Base-by-base conservation (phyloP, 2,888 invertebrate species). In the Volucella bombylans region DNA sequence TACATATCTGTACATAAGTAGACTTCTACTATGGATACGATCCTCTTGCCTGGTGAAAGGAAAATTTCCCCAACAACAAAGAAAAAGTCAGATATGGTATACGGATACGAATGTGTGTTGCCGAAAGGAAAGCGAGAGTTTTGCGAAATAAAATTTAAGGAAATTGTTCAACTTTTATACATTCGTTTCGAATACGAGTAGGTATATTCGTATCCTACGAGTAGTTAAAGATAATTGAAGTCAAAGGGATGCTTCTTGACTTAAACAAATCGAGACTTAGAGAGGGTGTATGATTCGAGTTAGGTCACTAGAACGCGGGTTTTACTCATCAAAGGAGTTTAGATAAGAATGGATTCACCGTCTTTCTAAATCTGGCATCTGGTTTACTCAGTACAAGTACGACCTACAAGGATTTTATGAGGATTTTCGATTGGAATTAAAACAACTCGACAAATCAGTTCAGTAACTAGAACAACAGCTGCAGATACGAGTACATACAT, bases 41-140 rank as follows among this genome's bases (percentile, higher is more conserved):
- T 31, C 31, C 31, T 85, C 85, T 72, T 77, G 85, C 77, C 76
- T 57, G 55, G 57, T 72, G 85, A 85, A 85, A 81, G 76, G 85
- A 81, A 85, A 77, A 81, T 80, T 72, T 77, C 61, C 6, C 31
- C 31, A 31, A 18, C 65, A 79, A 71, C 18, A 11, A 47, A 39
- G 41, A 12, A 15, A 38, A 55, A 67, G 41, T 11, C 23, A 71
- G 43, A 54, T 23, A 54, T 4, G 59, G 57, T 52, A 59, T 73
- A 65, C 49, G 52, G 45, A 62, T 43, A 47, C 23, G 47, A 57
- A n/a, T 45, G 65, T 59, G 31, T 74, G 47, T 61, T 54, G 15
- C 38, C 11, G 41, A 18, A 18, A 49, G 76, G 6, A 82, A 82
- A 77, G 82, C 62, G 82, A 82, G 77, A 77, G 77, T 82, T 57